phyloP scores from a whole-genome alignment of 1,140 invertebrate genomes.

The Colletes latitarsis region DNA sequence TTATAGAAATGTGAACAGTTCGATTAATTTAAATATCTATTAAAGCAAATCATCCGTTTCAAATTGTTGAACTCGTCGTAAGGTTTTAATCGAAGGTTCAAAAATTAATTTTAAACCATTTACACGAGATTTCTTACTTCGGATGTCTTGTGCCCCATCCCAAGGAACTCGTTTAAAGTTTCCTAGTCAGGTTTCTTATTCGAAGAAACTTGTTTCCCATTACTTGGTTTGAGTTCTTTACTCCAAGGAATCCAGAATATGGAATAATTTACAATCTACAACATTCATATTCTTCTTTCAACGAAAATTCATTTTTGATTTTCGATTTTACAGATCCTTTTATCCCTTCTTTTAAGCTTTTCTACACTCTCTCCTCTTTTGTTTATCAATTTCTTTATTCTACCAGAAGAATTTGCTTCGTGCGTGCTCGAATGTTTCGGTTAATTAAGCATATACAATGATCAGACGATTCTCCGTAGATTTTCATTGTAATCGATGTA shows the following conservation, averaged over 20 bases:
- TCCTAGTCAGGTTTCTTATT: constrained; percentile 30
- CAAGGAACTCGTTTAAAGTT: constrained; percentile 17
- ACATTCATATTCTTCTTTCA: background rate
- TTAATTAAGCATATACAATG: no score
- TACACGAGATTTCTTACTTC: background rate
- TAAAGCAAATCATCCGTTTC: no score
- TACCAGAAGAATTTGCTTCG: no score
- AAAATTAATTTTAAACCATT: background rate
- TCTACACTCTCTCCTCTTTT: no score
- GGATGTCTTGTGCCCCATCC: background rate
- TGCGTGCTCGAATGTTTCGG: no score
- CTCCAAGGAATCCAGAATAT: constrained; percentile 19
- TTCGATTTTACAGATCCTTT: background rate
- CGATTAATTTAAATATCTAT: no score
- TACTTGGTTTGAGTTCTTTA: constrained; percentile 24
- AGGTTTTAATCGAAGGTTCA: no score
- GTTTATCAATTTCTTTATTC: no score
- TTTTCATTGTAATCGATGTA: background rate
- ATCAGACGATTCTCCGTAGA: background rate
- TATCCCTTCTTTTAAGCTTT: no score
- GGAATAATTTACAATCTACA: constrained; percentile 19
- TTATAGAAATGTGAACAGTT: no score
- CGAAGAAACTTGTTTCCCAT: constrained; percentile 39
- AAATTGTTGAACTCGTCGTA: no score
- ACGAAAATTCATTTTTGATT: background rate